Evolutionary conservation across 1,140 invertebrate genomes (phyloP).

Genomic region (Drosophila ercepeae): DNA sequence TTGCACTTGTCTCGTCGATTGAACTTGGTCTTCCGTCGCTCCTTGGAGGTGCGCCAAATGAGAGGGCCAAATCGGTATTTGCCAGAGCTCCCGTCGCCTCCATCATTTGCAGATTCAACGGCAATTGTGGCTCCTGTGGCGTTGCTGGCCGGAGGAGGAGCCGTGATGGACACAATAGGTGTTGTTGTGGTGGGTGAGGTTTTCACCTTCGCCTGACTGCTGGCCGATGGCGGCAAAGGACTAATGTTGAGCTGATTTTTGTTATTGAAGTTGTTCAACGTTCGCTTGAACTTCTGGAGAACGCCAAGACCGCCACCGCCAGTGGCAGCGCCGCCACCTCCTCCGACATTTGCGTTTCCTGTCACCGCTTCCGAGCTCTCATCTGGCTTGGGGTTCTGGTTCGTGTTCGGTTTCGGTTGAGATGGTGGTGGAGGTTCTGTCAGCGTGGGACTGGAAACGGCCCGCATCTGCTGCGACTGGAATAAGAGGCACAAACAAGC

Average conservation of each 20-base stretch:
- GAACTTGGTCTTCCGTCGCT: slow-evolving; percentile 89
- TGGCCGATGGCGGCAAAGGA: slow-evolving; percentile 4
- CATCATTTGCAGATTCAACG: slow-evolving; percentile 7
- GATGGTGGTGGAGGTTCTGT: slow-evolving; percentile 22
- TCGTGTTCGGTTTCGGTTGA: not conserved
- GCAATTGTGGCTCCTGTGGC: not conserved
- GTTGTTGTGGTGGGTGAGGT: slow-evolving; percentile 82
- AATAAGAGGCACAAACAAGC: slow-evolving; percentile 13
- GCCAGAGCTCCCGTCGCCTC: slow-evolving; percentile 38
- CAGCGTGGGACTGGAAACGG: slow-evolving; percentile 79
- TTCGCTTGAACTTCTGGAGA: slow-evolving; percentile 89
- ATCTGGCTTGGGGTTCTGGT: slow-evolving; percentile 3
- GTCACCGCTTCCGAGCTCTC: slow-evolving; percentile 11
- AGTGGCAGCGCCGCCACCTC: not conserved
- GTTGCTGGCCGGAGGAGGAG: slow-evolving; percentile 6
- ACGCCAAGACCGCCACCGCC: slow-evolving; percentile 83
- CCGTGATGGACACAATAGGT: slow-evolving; percentile 70
- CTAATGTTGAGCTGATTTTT: slow-evolving; percentile 66
- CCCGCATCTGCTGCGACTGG: slow-evolving; percentile 77
- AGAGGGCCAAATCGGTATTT: slow-evolving; percentile 87
- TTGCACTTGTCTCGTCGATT: slow-evolving; percentile 89
- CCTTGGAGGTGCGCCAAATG: slow-evolving; percentile 89
- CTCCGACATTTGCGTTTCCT: not conserved
- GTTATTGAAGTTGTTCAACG: slow-evolving; percentile 85
- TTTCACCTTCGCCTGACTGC: slow-evolving; percentile 25